Evolutionary conservation across 2,888 invertebrate species (phyloP).

Genomic region (Thalpophila matura): DNA sequence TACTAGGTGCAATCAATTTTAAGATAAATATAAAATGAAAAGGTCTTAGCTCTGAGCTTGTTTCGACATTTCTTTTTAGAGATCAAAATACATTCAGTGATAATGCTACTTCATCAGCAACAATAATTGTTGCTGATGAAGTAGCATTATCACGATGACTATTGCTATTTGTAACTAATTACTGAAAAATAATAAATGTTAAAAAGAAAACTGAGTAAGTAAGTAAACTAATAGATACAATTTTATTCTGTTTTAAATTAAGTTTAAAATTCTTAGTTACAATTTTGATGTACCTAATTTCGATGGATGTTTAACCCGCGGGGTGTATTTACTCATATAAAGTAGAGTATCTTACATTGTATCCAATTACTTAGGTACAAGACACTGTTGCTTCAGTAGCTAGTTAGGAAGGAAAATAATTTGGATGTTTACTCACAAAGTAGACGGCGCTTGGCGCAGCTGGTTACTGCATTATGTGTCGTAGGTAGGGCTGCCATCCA

Average conservation of each 20-base stretch:
- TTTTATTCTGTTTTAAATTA: background rate
- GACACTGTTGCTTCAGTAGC: background rate
- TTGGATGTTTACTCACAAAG: constrained; percentile 14
- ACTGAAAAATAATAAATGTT: background rate
- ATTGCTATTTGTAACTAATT: too few species aligned
- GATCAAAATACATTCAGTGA: too few species aligned
- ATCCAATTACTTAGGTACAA: constrained; percentile 37
- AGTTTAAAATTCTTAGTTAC: background rate
- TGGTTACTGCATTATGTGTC: constrained; percentile 7
- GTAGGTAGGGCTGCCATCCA: background rate
- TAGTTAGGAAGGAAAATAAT: constrained; percentile 17
- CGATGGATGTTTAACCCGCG: background rate
- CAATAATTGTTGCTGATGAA: too few species aligned
- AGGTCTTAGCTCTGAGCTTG: too few species aligned
- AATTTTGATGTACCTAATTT: constrained; percentile 11
- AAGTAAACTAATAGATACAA: background rate
- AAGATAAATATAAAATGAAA: too few species aligned
- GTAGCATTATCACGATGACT: too few species aligned
- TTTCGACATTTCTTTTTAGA: too few species aligned
- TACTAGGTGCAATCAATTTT: too few species aligned
- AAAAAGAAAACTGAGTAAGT: background rate
- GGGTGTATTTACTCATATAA: background rate
- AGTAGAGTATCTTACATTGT: background rate
- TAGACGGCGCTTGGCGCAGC: constrained; percentile 16
- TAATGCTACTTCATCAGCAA: background rate